Evolutionary conservation across 2,113 vertebrate genomes (phyloP).

Genomic region (Hepsetus odoe): DNA sequence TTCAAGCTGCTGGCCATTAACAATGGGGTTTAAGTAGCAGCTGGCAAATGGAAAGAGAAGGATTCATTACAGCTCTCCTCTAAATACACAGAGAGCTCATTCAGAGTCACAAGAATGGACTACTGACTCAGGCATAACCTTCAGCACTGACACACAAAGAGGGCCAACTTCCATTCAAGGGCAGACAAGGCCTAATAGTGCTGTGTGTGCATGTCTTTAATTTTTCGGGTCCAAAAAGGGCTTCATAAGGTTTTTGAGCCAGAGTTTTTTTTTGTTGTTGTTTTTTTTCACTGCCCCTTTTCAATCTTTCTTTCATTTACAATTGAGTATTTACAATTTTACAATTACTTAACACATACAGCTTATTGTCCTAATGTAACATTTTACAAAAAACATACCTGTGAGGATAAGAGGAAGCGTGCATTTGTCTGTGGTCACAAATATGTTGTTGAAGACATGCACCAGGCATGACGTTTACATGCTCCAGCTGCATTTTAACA

Average conservation of each 20-base stretch:
- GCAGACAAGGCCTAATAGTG: constrained; percentile 23
- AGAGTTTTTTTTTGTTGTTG: too few relatives aligned
- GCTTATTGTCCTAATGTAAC: too few relatives aligned
- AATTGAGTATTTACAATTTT: too few relatives aligned
- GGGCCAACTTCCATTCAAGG: constrained; percentile 15
- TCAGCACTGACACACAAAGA: constrained; percentile 51
- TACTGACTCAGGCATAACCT: constrained; percentile 44
- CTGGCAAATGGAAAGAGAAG: constrained; percentile 56
- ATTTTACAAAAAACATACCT: too few relatives aligned
- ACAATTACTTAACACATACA: too few relatives aligned
- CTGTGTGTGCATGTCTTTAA: not conserved
- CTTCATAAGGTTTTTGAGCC: too few relatives aligned
- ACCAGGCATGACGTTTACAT: not conserved
- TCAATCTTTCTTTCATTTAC: too few relatives aligned
- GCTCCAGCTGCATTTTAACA: not conserved
- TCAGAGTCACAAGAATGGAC: constrained; percentile 36
- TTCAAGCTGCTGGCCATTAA: constrained; percentile 58
- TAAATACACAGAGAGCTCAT: constrained; percentile 59
- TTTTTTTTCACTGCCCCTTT: too few relatives aligned
- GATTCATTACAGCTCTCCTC: constrained; percentile 63
- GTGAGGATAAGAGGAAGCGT: too few relatives aligned
- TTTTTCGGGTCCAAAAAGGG: not conserved
- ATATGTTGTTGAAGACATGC: not conserved
- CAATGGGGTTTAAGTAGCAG: constrained; percentile 61
- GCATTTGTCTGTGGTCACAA: not conserved